Base-by-base conservation (phyloP, 2,113 vertebrate genomes). In the Phodopus roborovskii region DNA sequence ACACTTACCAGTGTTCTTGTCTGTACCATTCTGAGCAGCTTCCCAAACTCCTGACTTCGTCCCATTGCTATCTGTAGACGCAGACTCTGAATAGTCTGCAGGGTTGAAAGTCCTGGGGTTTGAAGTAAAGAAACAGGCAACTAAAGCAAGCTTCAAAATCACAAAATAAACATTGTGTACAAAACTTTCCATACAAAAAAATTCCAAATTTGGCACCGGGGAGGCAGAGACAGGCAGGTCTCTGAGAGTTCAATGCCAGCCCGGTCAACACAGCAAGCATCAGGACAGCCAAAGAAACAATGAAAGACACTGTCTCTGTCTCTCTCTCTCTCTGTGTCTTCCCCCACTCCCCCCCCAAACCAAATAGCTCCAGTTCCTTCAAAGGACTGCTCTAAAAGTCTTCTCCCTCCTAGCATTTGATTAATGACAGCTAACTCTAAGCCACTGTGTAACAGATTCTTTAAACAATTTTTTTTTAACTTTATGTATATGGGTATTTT, bases 91-190 rank as follows among this genome's bases (percentile, higher is more conserved):
- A 98, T 99, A 99, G 96, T 99, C 99, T 94, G 99, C 99, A 97
- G 99, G 99, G 97, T 99, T 99, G 98, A 99, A 99, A 56, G 99
- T 99, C 97, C 99, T 99, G 97, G 62, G 94, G 96, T 97, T 90
- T 97, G 73, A 96, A 95, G 98, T 97, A 97, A 97, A 96, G 78
- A 97, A 85, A 97, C 60, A 93, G 93, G 50, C 58, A 92, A 95
- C 96, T 66, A 53, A 95, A 81, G 70, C 24, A 89, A 91, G 73
- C 26, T 74, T 17, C 92, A 97, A 98, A 97, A 94, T 82, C 97
- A 26, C 24, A 95, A 97, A 94, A 94, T 58, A 77, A 93, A 90
- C 3, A 39, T 39, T 9, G 8, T 73, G 70, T n/a, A 73, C 70
- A 73, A 73, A 73, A 71, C 20, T 71, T 66, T 13, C 39, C 36